These are phyloP conservation scores for Podargus strigoides DNA, from an alignment of 2,797 vertebrate genomes.

Conservation along the genomic window DNA sequence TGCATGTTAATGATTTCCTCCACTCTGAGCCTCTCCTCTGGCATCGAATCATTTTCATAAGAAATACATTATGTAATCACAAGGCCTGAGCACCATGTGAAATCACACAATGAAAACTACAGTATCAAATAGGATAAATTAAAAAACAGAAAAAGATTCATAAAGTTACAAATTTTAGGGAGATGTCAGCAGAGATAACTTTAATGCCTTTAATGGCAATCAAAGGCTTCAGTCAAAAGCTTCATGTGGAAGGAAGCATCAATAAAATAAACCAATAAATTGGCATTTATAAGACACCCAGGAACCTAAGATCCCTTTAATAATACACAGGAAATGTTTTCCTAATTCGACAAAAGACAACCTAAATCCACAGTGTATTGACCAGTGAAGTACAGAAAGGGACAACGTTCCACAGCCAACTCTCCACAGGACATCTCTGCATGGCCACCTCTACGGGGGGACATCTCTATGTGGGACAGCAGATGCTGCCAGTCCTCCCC, in stretches of 20 bases:
- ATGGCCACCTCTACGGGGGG: too few relatives aligned
- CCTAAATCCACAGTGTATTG: background rate
- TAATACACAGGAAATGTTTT: background rate
- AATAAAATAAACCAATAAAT: background rate
- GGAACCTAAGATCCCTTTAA: background rate
- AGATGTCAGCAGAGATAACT: background rate
- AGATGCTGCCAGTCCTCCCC: too few relatives aligned
- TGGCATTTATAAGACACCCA: background rate
- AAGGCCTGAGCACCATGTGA: background rate
- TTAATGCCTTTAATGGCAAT: background rate
- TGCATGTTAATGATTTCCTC: constrained; percentile 45
- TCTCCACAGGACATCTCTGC: too few relatives aligned
- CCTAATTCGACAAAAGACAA: background rate
- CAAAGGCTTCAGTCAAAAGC: background rate
- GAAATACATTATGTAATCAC: background rate
- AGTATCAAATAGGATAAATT: background rate
- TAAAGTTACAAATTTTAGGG: background rate
- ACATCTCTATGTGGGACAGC: too few relatives aligned
- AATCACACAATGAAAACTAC: background rate
- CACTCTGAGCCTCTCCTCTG: constrained; percentile 3
- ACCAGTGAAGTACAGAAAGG: background rate
- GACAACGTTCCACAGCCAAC: too few relatives aligned
- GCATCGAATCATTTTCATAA: background rate
- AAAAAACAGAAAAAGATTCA: background rate
- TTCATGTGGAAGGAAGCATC: background rate